phyloP scores from a whole-genome alignment of 2,888 invertebrate species.

The Dione vanillae region DNA sequence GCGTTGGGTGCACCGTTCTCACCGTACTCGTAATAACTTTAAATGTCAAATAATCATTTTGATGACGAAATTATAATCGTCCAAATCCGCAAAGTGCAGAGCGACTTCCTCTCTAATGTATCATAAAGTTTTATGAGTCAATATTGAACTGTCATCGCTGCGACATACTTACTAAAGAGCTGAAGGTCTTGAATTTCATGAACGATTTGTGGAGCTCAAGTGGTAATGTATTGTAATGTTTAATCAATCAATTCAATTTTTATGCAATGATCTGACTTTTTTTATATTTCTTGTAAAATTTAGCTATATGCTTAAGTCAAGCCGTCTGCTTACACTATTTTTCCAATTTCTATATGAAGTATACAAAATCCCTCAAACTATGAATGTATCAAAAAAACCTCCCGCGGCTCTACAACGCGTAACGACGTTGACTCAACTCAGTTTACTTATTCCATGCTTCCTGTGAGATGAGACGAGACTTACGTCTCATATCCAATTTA shows the following conservation, averaged over 20 bases:
- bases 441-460: background rate
- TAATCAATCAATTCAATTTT: no score
- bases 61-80: no score
- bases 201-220: background rate
- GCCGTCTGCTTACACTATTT: no score
- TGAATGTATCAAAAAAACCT: background rate
- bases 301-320: no score
- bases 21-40: no score
- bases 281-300: no score
- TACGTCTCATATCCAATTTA: constrained; percentile 17
- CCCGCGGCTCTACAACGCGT: background rate
- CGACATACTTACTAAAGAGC: background rate
- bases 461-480: constrained; percentile 7
- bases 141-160: background rate
- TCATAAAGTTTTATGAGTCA: constrained; percentile 1
- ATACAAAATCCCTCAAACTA: background rate
- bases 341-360: no score
- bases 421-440: constrained; percentile 17
- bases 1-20: no score
- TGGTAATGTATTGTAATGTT: background rate
- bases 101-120: background rate
- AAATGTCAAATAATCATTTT: no score
- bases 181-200: background rate
- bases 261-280: no score
- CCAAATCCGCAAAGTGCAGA: no score